Evolutionary conservation across 2,113 vertebrate genomes (phyloP).

Genomic region (Channa argus): DNA sequence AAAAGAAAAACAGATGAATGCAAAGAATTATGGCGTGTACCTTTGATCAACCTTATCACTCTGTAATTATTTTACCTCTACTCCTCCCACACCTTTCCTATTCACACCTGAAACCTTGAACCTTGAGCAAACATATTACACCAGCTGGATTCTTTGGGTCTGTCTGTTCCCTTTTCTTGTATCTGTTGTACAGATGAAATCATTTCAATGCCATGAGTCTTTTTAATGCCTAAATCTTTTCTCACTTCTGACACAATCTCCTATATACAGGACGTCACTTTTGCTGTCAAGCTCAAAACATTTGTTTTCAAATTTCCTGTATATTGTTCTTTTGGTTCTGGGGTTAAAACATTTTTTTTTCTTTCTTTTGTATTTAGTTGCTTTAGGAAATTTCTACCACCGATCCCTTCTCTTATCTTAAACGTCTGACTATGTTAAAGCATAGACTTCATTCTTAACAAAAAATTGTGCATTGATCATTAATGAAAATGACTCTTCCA

Average conservation of each 20-base stretch:
- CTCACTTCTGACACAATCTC: neutral
- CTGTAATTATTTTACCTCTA: neutral
- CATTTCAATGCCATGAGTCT: neutral
- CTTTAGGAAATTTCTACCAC: no score
- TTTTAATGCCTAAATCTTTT: neutral
- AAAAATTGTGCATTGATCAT: no score
- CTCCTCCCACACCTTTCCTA: neutral
- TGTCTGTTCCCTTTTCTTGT: neutral
- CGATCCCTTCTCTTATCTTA: no score
- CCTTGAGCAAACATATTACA: constrained; percentile 36
- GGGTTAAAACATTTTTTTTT: no score
- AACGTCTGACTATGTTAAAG: no score
- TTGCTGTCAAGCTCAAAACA: neutral
- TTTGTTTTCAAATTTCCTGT: no score
- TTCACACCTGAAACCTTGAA: constrained; percentile 33
- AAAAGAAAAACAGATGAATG: neutral
- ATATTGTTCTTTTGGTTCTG: no score
- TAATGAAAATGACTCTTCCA: no score
- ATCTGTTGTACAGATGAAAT: neutral
- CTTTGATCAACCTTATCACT: constrained; percentile 44
- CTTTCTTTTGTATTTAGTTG: no score
- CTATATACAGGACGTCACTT: neutral
- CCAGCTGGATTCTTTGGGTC: neutral
- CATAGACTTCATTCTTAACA: no score
- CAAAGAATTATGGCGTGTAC: neutral